These are phyloP conservation scores for Ichneumon xanthorius DNA, from an alignment of 2,888 invertebrate species.

Conservation along the genomic window DNA sequence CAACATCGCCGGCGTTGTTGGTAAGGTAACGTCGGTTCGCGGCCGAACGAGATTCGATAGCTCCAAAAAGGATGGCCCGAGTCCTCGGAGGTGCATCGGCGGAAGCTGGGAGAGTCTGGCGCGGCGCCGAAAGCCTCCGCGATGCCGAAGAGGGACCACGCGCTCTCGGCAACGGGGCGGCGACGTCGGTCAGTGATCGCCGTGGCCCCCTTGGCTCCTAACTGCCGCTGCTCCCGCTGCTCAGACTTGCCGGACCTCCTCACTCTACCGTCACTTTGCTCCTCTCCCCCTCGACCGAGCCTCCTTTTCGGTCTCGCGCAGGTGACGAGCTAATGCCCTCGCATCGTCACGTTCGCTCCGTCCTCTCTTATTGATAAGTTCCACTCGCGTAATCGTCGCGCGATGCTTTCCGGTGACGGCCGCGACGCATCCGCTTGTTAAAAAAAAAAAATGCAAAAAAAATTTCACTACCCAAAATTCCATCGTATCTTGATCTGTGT, in stretches of 20 bases:
- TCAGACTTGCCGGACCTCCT: constrained; percentile 71
- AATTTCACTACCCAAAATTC: too few relatives aligned
- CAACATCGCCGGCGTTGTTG: constrained; percentile 67
- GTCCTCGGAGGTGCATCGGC: constrained; percentile 2
- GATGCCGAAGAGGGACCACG: constrained; percentile 33
- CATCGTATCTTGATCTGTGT: too few relatives aligned
- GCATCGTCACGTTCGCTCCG: constrained; percentile 46
- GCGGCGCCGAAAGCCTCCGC: constrained; percentile 77
- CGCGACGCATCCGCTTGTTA: neutral
- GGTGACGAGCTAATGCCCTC: constrained; percentile 61
- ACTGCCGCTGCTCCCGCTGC: constrained; percentile 52
- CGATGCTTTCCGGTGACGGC: constrained; percentile 15
- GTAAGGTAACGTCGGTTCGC: constrained; percentile 54
- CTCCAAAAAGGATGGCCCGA: constrained; percentile 61
- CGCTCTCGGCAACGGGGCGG: constrained; percentile 72
- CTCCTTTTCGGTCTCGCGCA: constrained; percentile 52
- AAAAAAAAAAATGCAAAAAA: neutral
- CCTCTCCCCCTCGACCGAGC: constrained; percentile 63
- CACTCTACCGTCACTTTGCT: constrained; percentile 47
- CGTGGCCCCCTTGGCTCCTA: constrained; percentile 70
- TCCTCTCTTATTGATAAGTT: constrained; percentile 46
- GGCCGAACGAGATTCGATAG: constrained; percentile 58
- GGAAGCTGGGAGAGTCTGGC: constrained; percentile 46
- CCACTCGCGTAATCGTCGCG: constrained; percentile 43
- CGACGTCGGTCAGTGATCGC: constrained; percentile 79